A percentile compares a stretch with the other conserved stretches of the same genome.
phyloP scores from a whole-genome alignment of 2,113 vertebrate species.

The Ptilorrhoa leucosticta region DNA sequence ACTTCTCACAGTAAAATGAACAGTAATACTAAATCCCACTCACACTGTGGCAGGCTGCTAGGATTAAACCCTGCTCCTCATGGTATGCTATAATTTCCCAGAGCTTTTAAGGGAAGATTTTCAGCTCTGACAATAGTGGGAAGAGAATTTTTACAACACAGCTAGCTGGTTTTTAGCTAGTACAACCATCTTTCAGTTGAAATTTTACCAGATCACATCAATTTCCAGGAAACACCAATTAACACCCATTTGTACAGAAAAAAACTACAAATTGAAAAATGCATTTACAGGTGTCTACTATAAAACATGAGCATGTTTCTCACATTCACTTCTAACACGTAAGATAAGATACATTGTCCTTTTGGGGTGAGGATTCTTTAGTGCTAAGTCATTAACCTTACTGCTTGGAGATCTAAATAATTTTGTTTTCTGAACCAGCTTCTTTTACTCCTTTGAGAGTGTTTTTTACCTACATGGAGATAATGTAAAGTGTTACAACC shows the following conservation, averaged over 20 bases:
- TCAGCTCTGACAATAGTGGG: not conserved
- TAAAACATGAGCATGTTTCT: not conserved
- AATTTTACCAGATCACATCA: not conserved
- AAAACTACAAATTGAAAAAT: not conserved
- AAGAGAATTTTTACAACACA: not conserved
- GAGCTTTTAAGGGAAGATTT: constrained; percentile 23
- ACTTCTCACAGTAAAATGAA: not conserved
- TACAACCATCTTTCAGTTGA: not conserved
- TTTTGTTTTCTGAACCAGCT: not conserved
- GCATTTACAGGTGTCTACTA: not conserved
- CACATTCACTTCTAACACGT: not conserved
- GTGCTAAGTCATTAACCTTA: not conserved
- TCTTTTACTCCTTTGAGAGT: not conserved
- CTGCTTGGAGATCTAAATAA: not conserved
- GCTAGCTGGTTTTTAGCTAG: not conserved
- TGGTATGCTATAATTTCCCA: not conserved
- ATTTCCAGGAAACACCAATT: not conserved
- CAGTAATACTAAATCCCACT: not conserved
- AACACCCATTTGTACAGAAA: not conserved
- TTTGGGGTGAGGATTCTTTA: not conserved
- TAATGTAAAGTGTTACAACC: not conserved
- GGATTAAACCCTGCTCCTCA: not conserved
- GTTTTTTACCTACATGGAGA: not conserved
- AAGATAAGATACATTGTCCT: not conserved
- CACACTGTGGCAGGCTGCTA: not conserved